Evolutionary conservation across 2,113 vertebrate species (phyloP), one percentile per base, ranked within the genome.

Genomic region (Collichthys lucidus): DNA sequence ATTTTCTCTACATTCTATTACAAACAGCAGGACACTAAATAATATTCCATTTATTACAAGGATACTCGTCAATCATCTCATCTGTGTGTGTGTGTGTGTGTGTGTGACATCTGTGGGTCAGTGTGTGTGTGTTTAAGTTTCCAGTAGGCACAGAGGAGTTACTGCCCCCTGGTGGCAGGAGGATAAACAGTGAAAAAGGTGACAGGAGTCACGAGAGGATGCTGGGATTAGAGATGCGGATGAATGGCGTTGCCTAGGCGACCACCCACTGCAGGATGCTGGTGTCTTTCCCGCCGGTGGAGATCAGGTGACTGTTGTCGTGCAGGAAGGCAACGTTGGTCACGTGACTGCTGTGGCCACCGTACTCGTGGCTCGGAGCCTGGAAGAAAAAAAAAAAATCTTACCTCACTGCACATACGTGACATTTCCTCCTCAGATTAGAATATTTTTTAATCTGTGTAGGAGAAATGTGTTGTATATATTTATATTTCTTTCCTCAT

Each of bases 271-370:
- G 97, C 86, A 97, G 94, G 80, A 98, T 88, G 79, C 96, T 97
- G 88, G 95, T 97, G 87, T 98, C 97, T 69, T 96, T 97, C 81
- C 97, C 97, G 2, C 97, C 97, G 0, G 96, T 96, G 78, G 96
- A 96, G 77, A 98, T 89, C 68, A 96, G 95, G 86, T 93, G 73
- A 74, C 95, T 94, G 95, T 96, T 93, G 31, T 97, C 94, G 71
- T 95, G 96, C 82, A 97, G 92, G 93, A 98, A 98, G 94, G 96
- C 96, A 90, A 97, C 94, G 10, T 96, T 97, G 78, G 97, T 98
- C 93, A 98, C 97, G n/a, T 98, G 97, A 92, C 97, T 98, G 96
- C 97, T 97, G 94, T 98, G 97, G 74, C 97, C 97, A 2, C 94
- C 90, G 2, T 96, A 97, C 71, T 93, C 92, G 86, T 97, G 95